A percentile compares a stretch with the other conserved stretches of the same genome.
phyloP scores from a whole-genome alignment of 2,797 vertebrate species.

The Molothrus ater region DNA sequence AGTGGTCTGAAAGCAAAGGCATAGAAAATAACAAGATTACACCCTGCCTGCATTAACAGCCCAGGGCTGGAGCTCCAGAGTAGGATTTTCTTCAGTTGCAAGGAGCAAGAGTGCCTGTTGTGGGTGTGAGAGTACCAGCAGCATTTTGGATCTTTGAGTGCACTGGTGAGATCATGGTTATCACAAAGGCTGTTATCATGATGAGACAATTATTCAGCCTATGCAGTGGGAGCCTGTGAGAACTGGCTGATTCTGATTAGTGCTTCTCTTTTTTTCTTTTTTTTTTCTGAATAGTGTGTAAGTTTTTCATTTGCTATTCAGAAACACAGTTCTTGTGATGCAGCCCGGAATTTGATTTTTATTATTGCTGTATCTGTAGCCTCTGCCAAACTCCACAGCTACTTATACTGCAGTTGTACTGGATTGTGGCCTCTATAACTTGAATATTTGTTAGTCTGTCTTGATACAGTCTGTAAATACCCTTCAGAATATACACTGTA shows the following conservation, averaged over 20 bases:
- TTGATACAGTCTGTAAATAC: neutral
- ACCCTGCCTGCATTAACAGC: neutral
- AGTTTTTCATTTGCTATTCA: neutral
- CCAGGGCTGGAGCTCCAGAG: neutral
- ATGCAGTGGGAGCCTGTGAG: neutral
- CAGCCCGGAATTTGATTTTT: neutral
- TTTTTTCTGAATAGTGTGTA: neutral
- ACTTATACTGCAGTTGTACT: neutral
- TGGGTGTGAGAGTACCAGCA: neutral
- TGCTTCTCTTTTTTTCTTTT: neutral
- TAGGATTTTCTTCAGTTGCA: neutral
- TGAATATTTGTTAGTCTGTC: accelerated
- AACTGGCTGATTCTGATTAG: neutral
- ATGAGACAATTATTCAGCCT: slow-evolving; percentile 15
- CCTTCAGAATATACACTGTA: neutral
- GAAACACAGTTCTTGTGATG: neutral
- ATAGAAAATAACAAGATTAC: neutral
- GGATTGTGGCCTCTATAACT: neutral
- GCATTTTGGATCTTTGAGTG: neutral
- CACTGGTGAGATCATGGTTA: neutral
- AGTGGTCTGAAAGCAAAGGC: neutral
- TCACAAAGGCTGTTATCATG: neutral
- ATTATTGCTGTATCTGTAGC: neutral
- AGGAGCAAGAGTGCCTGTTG: neutral
- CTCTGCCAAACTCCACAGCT: neutral